These are phyloP conservation scores for Alosa alosa DNA, from an alignment of 2,113 vertebrate genomes.

Conservation along the genomic window DNA sequence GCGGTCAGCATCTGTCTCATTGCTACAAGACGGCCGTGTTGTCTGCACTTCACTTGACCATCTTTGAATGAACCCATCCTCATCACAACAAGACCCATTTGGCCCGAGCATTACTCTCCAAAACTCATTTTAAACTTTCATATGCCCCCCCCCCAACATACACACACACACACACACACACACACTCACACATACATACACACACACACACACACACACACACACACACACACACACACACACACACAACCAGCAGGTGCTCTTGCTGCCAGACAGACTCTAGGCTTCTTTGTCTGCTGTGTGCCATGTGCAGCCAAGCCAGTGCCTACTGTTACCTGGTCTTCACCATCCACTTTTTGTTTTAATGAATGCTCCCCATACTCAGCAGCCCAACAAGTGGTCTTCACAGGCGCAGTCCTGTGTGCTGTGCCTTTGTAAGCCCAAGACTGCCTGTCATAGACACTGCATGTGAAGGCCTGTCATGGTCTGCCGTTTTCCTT, in stretches of 20 bases:
- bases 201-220: no score
- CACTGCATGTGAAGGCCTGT: background rate
- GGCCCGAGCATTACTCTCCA: background rate
- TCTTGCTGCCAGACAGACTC: no score
- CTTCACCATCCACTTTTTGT: background rate
- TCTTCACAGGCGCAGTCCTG: background rate
- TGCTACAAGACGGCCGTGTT: no score
- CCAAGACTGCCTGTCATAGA: background rate
- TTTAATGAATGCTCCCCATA: background rate
- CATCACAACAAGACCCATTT: background rate
- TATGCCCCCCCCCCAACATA: no score
- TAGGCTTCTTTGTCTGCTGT: background rate
- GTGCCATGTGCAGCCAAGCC: background rate
- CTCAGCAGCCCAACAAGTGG: background rate
- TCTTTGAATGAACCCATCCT: background rate
- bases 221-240: no score
- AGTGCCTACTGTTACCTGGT: background rate
- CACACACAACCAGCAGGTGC: background rate
- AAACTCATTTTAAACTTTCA: background rate
- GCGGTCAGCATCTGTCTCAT: background rate
- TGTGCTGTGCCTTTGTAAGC: background rate
- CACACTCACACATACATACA: no score
- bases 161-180: no score
- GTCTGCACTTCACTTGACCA: no score
- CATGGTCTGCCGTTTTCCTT: background rate